phyloP scores from a whole-genome alignment of 2,113 vertebrate genomes.

The Tetrax tetrax region DNA sequence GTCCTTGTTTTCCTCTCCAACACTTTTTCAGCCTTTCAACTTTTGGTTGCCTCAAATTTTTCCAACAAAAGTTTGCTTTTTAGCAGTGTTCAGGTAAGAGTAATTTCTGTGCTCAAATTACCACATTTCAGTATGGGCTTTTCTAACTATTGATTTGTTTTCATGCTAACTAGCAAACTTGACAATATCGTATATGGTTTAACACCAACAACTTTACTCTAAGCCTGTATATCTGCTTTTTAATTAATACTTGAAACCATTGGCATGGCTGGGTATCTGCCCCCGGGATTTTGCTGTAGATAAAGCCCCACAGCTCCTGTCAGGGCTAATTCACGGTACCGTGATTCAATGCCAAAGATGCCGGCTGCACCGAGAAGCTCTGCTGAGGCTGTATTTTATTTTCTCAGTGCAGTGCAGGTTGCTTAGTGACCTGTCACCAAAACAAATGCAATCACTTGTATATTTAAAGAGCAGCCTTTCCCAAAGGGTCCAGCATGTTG shows the following conservation, averaged over 20 bases:
- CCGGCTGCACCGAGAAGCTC: not conserved
- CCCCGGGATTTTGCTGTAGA: not conserved
- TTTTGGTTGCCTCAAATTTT: not conserved
- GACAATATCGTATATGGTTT: not conserved
- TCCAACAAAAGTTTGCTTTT: not conserved
- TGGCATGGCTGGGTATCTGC: too few relatives aligned
- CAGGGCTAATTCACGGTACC: not conserved
- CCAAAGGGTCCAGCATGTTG: not conserved
- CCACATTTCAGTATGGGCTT: not conserved
- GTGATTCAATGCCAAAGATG: not conserved
- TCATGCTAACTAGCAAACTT: not conserved
- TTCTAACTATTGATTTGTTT: not conserved
- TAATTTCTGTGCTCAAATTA: not conserved
- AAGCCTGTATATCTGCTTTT: not conserved
- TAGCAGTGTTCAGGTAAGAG: not conserved
- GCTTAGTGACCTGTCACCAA: constrained; percentile 66
- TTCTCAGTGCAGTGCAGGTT: constrained; percentile 2
- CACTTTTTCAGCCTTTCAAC: not conserved
- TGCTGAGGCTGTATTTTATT: constrained; percentile 4
- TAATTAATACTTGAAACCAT: not conserved
- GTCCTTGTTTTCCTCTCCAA: not conserved
- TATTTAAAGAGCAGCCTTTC: constrained; percentile 71
- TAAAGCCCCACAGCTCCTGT: not conserved
- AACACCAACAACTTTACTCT: not conserved
- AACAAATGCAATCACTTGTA: constrained; percentile 66